Percentiles rank a stretch among this genome's conserved stretches.
Conservation (phyloP, 1,140 invertebrate genomes). For the Meloidogyne chitwoodi region DNA sequence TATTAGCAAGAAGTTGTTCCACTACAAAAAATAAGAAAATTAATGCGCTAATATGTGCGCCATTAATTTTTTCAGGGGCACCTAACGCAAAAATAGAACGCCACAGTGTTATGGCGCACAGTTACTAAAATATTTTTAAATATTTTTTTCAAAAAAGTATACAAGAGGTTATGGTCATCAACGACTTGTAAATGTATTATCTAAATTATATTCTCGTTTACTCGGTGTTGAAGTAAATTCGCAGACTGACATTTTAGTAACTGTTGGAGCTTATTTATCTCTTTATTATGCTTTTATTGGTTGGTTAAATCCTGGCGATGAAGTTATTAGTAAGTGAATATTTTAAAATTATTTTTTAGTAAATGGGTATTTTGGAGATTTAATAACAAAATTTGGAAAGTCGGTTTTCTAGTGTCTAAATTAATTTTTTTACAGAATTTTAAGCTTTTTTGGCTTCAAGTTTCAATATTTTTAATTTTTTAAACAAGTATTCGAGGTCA, state of each 20-base stretch:
- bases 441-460: not conserved
- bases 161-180: conserved; percentile 75
- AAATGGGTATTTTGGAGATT: not conserved
- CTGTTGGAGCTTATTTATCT: conserved; percentile 84
- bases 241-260: conserved; percentile 78
- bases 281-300: conserved; percentile 78
- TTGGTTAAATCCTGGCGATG: conserved; percentile 69
- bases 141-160: conserved; percentile 64
- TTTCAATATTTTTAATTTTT: not conserved
- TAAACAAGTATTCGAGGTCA: not conserved
- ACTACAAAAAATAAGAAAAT: too few species aligned
- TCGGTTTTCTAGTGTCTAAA: too few species aligned
- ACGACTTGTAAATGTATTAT: conserved; percentile 76
- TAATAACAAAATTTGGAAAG: not conserved
- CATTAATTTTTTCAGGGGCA: too few species aligned
- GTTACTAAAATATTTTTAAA: not conserved
- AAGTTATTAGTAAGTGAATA: conserved; percentile 65
- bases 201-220: conserved; percentile 78
- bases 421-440: not conserved
- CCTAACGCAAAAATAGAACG: too few species aligned
- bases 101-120: too few species aligned
- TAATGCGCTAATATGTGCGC: too few species aligned
- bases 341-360: too few species aligned
- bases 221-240: conserved; percentile 74
- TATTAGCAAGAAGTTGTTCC: too few species aligned